A percentile compares a stretch with the other conserved stretches of the same genome.
Conservation (phyloP, 1,140 invertebrate genomes). For the Aethina tumida region DNA sequence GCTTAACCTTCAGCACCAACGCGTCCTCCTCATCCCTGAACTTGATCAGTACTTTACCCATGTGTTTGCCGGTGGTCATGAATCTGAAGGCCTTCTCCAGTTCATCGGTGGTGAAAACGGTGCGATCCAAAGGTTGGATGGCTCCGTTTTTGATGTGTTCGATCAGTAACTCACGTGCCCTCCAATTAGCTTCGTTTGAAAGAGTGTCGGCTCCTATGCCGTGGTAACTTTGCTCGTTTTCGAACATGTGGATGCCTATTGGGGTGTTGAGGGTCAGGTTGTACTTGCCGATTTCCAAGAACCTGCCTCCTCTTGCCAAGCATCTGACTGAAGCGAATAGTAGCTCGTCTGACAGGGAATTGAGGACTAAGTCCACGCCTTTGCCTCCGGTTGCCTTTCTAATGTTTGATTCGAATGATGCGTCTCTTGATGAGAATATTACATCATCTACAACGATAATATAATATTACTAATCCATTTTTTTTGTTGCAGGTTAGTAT, state of each 20-base stretch:
- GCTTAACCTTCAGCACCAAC: too few species aligned
- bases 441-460: background rate
- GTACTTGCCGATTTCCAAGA: constrained; percentile 88
- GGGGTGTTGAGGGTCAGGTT: constrained; percentile 54
- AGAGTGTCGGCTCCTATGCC: constrained; percentile 68
- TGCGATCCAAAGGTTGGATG: constrained; percentile 46
- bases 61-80: constrained; percentile 79
- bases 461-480: constrained; percentile 51
- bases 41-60: constrained; percentile 72
- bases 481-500: too few species aligned
- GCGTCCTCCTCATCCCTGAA: too few species aligned
- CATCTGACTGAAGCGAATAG: constrained; percentile 86
- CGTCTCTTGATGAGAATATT: constrained; percentile 60
- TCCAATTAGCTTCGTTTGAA: too few species aligned
- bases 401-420: constrained; percentile 80
- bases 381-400: constrained; percentile 63
- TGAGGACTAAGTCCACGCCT: constrained; percentile 87
- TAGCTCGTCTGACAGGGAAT: constrained; percentile 87
- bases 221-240: constrained; percentile 59
- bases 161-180: too few species aligned
- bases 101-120: constrained; percentile 49
- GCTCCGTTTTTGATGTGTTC: constrained; percentile 42
- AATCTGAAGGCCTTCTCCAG: constrained; percentile 57
- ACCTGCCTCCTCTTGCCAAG: constrained; percentile 79
- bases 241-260: constrained; percentile 64